Evolutionary conservation across 2,113 vertebrate species (phyloP).

Genomic region (Setophaga kirtlandii): DNA sequence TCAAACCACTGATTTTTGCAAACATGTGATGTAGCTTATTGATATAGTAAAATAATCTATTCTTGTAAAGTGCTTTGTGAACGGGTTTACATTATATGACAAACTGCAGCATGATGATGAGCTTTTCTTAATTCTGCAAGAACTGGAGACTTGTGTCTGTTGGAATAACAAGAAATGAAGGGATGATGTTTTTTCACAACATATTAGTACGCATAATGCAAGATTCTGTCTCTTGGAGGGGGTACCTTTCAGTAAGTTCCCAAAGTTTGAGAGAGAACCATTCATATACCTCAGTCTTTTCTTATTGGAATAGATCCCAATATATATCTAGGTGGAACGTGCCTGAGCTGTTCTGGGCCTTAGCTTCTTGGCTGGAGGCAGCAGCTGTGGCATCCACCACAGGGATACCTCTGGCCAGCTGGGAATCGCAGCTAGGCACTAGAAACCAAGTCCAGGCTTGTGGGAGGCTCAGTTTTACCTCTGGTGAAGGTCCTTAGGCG

Average conservation of each 20-base stretch:
- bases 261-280: neutral
- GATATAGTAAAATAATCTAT: neutral
- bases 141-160: neutral
- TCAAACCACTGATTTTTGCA: neutral
- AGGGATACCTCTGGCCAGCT: too few species aligned
- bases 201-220: neutral
- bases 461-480: too few species aligned
- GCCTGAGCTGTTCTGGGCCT: too few species aligned
- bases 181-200: neutral
- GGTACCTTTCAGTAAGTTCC: accelerated
- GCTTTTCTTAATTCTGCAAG: neutral
- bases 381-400: too few species aligned
- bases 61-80: neutral
- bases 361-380: too few species aligned
- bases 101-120: neutral
- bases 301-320: neutral
- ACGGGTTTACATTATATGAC: accelerated
- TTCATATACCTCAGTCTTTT: neutral
- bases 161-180: neutral
- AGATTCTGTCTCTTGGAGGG: neutral
- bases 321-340: too few species aligned
- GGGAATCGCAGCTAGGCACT: too few species aligned
- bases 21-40: neutral
- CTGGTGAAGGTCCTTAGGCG: too few species aligned
- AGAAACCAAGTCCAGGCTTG: too few species aligned